Conservation (phyloP, 1,140 invertebrate species). For the Danaus plexippus region DNA sequence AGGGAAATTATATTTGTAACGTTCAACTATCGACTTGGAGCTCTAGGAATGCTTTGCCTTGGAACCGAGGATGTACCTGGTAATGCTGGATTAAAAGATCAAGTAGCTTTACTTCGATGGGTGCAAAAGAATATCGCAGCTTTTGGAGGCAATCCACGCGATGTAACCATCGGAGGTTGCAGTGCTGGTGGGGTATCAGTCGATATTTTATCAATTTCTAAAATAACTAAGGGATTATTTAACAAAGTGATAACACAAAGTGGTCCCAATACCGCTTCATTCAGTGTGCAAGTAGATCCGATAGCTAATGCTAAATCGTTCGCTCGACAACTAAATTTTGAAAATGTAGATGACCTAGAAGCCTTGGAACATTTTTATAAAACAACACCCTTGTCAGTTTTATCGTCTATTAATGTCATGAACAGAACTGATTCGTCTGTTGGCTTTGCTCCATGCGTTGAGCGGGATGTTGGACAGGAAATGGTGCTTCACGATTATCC, state of each 20-base stretch:
- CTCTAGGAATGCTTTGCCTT: slow-evolving; percentile 34
- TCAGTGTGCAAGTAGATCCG: slow-evolving; percentile 11
- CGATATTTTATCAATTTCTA: slow-evolving; percentile 28
- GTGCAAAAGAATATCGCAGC: slow-evolving; percentile 31
- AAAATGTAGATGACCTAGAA: slow-evolving; percentile 4
- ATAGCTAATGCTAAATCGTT: slow-evolving; percentile 9
- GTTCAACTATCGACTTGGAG: slow-evolving; percentile 37
- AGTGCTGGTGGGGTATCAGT: slow-evolving; percentile 29
- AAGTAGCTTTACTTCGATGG: slow-evolving; percentile 34
- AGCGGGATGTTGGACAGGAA: slow-evolving; percentile 23
- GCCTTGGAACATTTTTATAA: slow-evolving; percentile 14
- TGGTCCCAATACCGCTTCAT: slow-evolving; percentile 11
- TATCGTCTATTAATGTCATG: too few species aligned
- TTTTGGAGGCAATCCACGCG: slow-evolving; percentile 34
- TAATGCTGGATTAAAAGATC: slow-evolving; percentile 42
- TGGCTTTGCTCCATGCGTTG: slow-evolving; percentile 33
- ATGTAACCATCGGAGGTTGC: slow-evolving; percentile 31
- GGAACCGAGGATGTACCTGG: slow-evolving; percentile 32
- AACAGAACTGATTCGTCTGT: slow-evolving; percentile 14
- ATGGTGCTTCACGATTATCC: slow-evolving; percentile 27
- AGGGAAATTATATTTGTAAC: slow-evolving; percentile 28
- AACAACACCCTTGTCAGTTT: not conserved
- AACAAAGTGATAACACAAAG: slow-evolving; percentile 28
- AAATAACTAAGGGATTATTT: slow-evolving; percentile 30
- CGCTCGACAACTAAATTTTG: slow-evolving; percentile 1